Conservation (phyloP, 2,888 invertebrate genomes). For the Choristoneura rosaceana region DNA sequence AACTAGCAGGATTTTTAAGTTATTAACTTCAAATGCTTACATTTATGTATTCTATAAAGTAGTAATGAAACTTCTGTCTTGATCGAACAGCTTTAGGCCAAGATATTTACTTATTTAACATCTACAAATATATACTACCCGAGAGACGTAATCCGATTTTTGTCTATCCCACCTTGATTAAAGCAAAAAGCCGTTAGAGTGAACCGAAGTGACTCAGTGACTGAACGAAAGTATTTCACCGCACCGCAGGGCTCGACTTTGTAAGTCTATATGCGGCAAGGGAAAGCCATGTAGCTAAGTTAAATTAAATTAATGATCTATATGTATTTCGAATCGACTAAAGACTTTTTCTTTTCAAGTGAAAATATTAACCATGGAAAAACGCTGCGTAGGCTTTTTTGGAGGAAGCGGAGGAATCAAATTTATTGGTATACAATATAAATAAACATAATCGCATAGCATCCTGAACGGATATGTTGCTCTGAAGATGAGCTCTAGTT, state of each 20-base stretch:
- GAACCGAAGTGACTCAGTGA: neutral
- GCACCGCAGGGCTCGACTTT: neutral
- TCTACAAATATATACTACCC: neutral
- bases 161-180: neutral
- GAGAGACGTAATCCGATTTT: neutral
- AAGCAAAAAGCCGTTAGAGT: neutral
- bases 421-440: no score
- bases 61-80: no score
- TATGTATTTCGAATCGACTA: neutral
- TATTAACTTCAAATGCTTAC: no score
- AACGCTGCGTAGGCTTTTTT: no score
- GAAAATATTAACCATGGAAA: no score
- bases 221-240: neutral
- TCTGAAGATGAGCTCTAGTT: no score
- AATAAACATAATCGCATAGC: no score
- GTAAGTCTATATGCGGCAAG: neutral
- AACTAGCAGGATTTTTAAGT: no score
- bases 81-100: no score
- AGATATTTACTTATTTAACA: neutral
- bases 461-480: no score
- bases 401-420: no score
- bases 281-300: neutral
- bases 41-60: no score
- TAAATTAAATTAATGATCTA: neutral
- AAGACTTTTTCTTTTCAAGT: neutral